Base-by-base conservation (phyloP, 2,888 invertebrate species). In the Eumacrocentrus americanus region DNA sequence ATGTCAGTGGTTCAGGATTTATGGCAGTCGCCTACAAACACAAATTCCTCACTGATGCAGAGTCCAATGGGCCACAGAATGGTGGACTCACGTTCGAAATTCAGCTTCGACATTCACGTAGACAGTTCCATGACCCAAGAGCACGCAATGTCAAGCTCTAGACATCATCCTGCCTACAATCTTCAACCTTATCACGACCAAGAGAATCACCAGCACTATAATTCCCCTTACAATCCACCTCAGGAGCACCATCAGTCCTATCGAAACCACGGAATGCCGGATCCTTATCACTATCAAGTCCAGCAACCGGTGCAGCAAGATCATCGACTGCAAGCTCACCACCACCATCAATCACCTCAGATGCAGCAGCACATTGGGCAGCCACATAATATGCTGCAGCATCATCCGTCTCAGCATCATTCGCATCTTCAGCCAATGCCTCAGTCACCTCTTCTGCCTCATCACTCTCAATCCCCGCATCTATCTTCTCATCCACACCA, bases 1-100 rank as follows among this genome's bases (percentile, higher is more conserved):
- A 81, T 88, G 74, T 86, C 87, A 78, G 85, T 87, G 53, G 84
- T 90, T 16, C 83, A 87, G 64, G 85, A 87, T 64, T 78, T 88
- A 63, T 88, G 88, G 80, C 85, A 84, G 44, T 78, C 80, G 1
- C 77, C 78, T 0, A 54, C 60, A 9, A 40, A 61, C 1, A 37
- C 48, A 9, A 62, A 22, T 35, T 58, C 66, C 11, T 59, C 57
- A 1, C 55, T 60, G 3, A 64, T 72, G 42, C 61, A 64, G 0
- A 70, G 65, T 44, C 66, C 74, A 2, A 68, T 76, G 50, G 35
- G 63, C 16, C 70, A 74, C 12, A 69, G 76, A 59, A 68, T 78
- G 58, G 65, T 70, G 6, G 75, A 72, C 18, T 44, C 69, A 0
- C 71, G 77, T 9, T 52, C 63, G 4, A 81, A 80, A 64, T 63